These are phyloP conservation scores for Notiomystis cincta DNA, from an alignment of 2,113 vertebrate genomes.

Conservation along the genomic window DNA sequence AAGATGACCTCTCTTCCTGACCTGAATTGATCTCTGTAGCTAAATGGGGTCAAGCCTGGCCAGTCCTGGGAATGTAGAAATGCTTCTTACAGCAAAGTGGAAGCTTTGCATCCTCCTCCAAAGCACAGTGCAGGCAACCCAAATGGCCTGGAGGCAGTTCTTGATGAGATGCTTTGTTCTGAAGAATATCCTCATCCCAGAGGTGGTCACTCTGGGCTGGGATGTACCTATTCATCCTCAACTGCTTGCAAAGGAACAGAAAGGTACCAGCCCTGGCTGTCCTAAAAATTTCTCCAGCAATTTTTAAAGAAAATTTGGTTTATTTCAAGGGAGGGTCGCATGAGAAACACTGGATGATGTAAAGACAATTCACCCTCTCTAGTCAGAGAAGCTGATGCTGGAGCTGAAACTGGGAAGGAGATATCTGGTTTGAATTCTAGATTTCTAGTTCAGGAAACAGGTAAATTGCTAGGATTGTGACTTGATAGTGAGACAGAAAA, in stretches of 20 bases:
- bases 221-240: neutral
- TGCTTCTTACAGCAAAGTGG: neutral
- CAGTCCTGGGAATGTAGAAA: neutral
- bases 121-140: neutral
- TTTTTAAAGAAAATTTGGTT: neutral
- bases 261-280: neutral
- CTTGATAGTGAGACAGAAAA: neutral
- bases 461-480: neutral
- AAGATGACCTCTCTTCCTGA: neutral
- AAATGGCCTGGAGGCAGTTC: neutral
- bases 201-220: neutral
- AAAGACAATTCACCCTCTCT: neutral
- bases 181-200: neutral
- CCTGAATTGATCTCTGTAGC: constrained; percentile 20
- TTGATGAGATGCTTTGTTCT: neutral
- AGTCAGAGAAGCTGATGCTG: neutral
- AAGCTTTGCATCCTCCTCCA: neutral
- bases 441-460: neutral
- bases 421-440: neutral
- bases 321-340: neutral
- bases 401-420: neutral
- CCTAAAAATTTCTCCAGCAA: neutral
- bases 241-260: neutral
- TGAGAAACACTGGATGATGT: neutral
- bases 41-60: constrained; percentile 10